A percentile compares a stretch with the other conserved stretches of the same genome.
phyloP scores from a whole-genome alignment of 2,113 vertebrate species.

The Nothoprocta perdicaria region DNA sequence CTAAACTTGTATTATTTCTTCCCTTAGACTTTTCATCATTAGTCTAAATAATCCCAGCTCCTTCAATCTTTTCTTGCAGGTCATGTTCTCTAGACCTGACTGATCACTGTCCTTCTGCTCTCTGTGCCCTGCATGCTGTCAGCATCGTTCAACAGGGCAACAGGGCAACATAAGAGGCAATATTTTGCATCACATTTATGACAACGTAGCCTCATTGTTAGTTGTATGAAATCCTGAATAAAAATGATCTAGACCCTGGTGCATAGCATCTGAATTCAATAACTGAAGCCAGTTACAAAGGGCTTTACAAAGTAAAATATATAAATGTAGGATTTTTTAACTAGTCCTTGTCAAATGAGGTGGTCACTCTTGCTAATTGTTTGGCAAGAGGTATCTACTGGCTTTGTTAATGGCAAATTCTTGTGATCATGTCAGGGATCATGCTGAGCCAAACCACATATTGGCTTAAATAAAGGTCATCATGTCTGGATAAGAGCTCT shows the following conservation, averaged over 20 bases:
- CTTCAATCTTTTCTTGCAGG: not conserved
- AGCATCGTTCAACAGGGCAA: not conserved
- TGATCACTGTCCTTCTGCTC: not conserved
- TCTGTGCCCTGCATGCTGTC: not conserved
- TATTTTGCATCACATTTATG: not conserved
- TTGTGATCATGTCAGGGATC: not conserved
- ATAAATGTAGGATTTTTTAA: not conserved
- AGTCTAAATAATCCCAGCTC: not conserved
- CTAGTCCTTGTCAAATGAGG: not conserved
- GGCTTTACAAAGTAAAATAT: not conserved
- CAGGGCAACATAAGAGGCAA: not conserved
- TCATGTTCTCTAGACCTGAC: not conserved
- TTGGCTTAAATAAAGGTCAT: not conserved
- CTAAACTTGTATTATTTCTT: not conserved
- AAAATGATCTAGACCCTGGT: not conserved
- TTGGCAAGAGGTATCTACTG: not conserved
- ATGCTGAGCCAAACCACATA: not conserved
- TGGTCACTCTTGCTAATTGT: not conserved
- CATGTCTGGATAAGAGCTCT: not conserved
- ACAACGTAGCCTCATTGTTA: not conserved
- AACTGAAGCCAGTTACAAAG: not conserved
- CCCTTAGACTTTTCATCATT: not conserved
- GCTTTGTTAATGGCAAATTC: not conserved
- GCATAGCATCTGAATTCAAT: not conserved
- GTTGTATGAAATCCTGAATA: not conserved